Base-by-base conservation (phyloP, 23 tunicate species). In the Oikopleura dioica region DNA sequence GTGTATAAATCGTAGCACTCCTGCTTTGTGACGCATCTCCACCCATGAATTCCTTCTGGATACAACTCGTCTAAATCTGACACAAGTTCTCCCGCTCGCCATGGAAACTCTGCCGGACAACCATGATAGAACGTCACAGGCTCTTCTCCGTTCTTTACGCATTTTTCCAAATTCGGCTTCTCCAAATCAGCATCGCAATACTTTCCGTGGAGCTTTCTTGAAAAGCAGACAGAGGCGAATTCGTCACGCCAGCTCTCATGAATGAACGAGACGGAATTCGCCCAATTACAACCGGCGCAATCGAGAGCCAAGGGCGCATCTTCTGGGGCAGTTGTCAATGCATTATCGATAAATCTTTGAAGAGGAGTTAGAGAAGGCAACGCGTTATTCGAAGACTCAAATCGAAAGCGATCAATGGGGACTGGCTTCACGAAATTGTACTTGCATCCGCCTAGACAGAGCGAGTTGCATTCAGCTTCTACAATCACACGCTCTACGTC, bases 201-300 rank as follows among this genome's bases (percentile, higher is more conserved):
- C 21, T 44, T 9, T 21, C 9, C 55, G 55, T 44, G 55, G 55
- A 9, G 21, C 9, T 9, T 9, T 9, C 16, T 21, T 9, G 16
- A 44, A 9, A 9, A 44, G 16, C 55, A 44, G 9, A 44, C 9
- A 44, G 55, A 44, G n/a, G n/a, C n/a, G n/a, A n/a, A 44, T 44
- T 16, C 55, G 16, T 9, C 9, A 44, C 55, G 9, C 16, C 16
- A 9, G 9, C 55, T 16, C 16, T 63, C 72, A 2, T 24, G 72
- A 24, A 63, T 23, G 33, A 16, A 63, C 2, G 26, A 28, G 5
- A 63, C 72, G 5, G 72, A 23, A 21, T 63, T 63, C 33, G 29
- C 72, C 72, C 72, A 63, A 28, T 63, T 63, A 28, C 72, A 63
- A 2, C 33, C 72, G 29, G 33, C 29, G 72, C 72, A 63, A 63